Evolutionary conservation across 2,113 vertebrate species (phyloP), one percentile per base, ranked within the genome.

Genomic region (Dicrurus megarhynchus): DNA sequence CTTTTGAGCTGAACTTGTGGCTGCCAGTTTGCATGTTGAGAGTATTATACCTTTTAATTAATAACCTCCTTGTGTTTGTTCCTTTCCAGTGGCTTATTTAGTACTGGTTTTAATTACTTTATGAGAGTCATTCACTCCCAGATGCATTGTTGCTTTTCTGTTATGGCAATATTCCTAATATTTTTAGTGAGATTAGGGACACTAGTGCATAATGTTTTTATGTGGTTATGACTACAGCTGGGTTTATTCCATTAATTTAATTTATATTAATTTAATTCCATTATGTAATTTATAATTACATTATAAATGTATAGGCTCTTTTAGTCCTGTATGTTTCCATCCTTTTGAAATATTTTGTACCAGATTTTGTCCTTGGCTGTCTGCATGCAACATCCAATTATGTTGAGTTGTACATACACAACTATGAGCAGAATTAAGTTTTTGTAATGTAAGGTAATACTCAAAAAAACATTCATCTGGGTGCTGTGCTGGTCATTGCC

Each of bases 191-290:
- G 79, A 88, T 68, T 93, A 93, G 53, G 67, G 64, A 73, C 68
- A 55, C 86, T 77, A 93, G 59, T 92, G 42, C 28, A 52, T 84
- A 86, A 67, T 78, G 23, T 24, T 91, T 96, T 92, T 78, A 82
- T 93, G 76, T 96, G 74, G 70, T 81, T 95, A 64, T 77, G 68
- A 76, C 77, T 88, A 59, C 82, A 92, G 65, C 65, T 93, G 89
- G 44, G 78, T 96, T 95, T 89, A 73, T 69, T 96, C 32, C 18
- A 77, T 75, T 89, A 69, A 55, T 84, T 89, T n/a, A n/a, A n/a
- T n/a, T n/a, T n/a, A n/a, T n/a, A n/a, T n/a, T n/a, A n/a, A n/a
- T n/a, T n/a, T n/a, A n/a, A n/a, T n/a, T n/a, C n/a, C n/a, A n/a
- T n/a, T n/a, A n/a, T n/a, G n/a, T n/a, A n/a, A n/a, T n/a, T n/a